Evolutionary conservation across 2,113 vertebrate genomes (phyloP).

Genomic region (Syngnathus typhle): DNA sequence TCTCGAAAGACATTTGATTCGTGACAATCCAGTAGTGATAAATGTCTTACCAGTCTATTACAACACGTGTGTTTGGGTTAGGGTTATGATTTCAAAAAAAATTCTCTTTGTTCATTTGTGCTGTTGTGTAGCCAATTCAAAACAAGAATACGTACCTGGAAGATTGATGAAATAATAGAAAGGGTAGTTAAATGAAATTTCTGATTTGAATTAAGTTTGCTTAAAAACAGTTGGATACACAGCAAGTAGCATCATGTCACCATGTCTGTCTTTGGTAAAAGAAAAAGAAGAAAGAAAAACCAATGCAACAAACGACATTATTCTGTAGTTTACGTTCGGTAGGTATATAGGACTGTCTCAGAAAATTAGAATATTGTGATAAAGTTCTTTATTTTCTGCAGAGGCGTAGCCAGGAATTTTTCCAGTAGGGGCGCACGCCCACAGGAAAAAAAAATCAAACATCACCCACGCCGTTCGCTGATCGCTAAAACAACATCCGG

Average conservation of each 20-base stretch:
- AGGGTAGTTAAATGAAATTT: background rate
- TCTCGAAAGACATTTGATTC: background rate
- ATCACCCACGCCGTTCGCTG: no score
- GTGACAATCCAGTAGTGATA: background rate
- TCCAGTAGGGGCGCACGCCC: no score
- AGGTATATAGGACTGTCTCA: no score
- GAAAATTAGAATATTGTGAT: no score
- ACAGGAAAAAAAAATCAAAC: no score
- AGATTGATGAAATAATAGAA: background rate
- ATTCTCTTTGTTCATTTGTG: background rate
- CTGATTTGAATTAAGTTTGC: background rate
- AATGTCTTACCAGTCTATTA: constrained; percentile 7
- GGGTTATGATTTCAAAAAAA: background rate
- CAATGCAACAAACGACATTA: background rate
- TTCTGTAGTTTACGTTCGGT: background rate
- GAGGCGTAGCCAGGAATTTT: no score
- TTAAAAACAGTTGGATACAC: background rate
- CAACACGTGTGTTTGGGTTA: background rate
- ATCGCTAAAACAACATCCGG: no score
- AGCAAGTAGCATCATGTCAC: background rate
- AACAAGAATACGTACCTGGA: constrained; percentile 21
- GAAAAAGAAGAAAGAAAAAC: no score
- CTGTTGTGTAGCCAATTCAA: background rate
- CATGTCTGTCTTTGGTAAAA: background rate
- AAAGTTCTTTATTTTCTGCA: no score